Evolutionary conservation across 1,140 invertebrate species (phyloP).

Genomic region (Chironomus tepperi): DNA sequence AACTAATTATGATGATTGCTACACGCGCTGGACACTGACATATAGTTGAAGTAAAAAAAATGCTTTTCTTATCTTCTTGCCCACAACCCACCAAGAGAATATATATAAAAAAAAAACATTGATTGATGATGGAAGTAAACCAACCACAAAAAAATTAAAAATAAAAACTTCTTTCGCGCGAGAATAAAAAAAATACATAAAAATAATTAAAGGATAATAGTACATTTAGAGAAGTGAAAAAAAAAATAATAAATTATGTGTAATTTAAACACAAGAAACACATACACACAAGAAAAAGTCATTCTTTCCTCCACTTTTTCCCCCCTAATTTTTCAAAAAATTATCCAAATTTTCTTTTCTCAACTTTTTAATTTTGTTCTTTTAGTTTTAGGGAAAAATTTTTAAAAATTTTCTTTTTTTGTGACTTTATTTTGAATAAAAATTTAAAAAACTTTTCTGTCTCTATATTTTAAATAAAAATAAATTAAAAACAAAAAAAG

Average conservation of each 20-base stretch:
- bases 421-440: too few relatives aligned
- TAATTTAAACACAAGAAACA: not conserved
- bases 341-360: too few relatives aligned
- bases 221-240: conserved; percentile 10
- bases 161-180: not conserved
- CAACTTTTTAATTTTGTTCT: too few relatives aligned
- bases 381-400: too few relatives aligned
- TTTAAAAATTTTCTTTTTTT: too few relatives aligned
- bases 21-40: conserved; percentile 5
- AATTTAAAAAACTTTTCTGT: too few relatives aligned
- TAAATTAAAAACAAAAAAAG: too few relatives aligned
- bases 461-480: too few relatives aligned
- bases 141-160: not conserved
- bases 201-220: not conserved
- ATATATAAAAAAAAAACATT: not conserved
- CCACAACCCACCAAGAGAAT: not conserved
- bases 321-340: too few relatives aligned
- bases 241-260: not conserved
- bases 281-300: too few relatives aligned
- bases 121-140: not conserved
- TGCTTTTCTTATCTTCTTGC: conserved; percentile 10
- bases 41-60: not conserved
- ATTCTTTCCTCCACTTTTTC: too few relatives aligned
- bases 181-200: not conserved
- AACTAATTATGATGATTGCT: conserved; percentile 10